These are phyloP conservation scores for Diploptera punctata DNA, from an alignment of 2,888 invertebrate species.

Conservation along the genomic window DNA sequence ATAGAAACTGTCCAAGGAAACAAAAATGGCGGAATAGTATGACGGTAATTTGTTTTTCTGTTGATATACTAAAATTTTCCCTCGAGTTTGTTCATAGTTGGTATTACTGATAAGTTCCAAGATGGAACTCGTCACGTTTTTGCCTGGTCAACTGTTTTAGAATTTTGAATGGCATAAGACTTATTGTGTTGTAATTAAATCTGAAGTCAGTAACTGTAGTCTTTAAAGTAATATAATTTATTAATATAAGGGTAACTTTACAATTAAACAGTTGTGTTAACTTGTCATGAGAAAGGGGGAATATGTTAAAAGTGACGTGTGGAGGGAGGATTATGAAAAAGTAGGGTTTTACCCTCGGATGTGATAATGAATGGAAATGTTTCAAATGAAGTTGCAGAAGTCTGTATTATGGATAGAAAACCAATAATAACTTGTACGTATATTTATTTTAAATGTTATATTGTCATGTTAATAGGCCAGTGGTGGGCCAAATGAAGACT, in stretches of 20 bases:
- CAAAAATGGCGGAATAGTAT: no score
- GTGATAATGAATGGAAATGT: slow-evolving; percentile 34
- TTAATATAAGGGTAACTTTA: no score
- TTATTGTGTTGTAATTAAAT: no score
- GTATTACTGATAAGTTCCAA: no score
- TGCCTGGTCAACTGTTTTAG: slow-evolving; percentile 15
- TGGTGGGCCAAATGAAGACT: neutral
- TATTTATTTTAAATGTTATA: neutral
- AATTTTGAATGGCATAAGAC: neutral
- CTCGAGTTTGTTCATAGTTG: no score
- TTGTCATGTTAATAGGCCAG: neutral
- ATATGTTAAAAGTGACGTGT: slow-evolving; percentile 23
- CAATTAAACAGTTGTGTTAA: neutral
- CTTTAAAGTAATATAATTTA: neutral
- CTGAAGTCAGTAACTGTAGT: neutral
- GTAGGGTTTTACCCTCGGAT: neutral
- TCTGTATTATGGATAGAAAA: slow-evolving; percentile 65
- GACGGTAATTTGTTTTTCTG: no score
- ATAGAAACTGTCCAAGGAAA: no score
- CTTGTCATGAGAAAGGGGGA: slow-evolving; percentile 17
- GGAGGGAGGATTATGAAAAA: slow-evolving; percentile 26
- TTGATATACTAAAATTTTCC: no score
- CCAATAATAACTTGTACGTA: slow-evolving; percentile 77
- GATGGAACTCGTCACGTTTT: slow-evolving; percentile 19
- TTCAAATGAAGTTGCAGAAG: neutral